phyloP scores from a whole-genome alignment of 2,113 vertebrate species.

The Dipodomys ordii region DNA sequence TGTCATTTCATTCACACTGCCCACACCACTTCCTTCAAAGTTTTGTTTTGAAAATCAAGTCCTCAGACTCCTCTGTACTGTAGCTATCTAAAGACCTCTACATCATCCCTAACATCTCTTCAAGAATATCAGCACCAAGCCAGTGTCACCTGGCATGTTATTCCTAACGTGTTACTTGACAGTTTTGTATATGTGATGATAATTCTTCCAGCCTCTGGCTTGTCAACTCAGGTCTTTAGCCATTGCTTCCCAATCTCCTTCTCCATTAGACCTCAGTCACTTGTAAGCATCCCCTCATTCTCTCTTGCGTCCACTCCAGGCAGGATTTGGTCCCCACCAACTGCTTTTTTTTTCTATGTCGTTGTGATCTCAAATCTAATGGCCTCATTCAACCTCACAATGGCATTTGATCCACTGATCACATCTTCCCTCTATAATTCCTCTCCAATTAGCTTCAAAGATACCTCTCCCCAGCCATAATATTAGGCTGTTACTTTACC shows the following conservation, averaged over 20 bases:
- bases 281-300: neutral
- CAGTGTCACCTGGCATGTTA: neutral
- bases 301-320: neutral
- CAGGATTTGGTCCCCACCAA: neutral
- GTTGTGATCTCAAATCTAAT: neutral
- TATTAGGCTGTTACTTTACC: neutral
- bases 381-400: neutral
- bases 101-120: neutral
- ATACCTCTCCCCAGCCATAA: neutral
- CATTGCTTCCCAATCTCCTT: neutral
- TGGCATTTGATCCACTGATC: neutral
- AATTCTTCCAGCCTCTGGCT: neutral
- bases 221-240: neutral
- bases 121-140: neutral
- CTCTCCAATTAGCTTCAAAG: neutral
- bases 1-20: neutral
- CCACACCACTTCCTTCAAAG: neutral
- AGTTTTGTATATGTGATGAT: neutral
- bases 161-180: neutral
- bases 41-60: neutral
- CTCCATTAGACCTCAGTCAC: neutral
- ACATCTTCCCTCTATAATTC: neutral
- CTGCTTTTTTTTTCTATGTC: neutral
- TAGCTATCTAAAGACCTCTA: neutral
- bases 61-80: neutral